Evolutionary conservation across 2,888 invertebrate genomes (phyloP).

Genomic region (Slavum lentiscoides): DNA sequence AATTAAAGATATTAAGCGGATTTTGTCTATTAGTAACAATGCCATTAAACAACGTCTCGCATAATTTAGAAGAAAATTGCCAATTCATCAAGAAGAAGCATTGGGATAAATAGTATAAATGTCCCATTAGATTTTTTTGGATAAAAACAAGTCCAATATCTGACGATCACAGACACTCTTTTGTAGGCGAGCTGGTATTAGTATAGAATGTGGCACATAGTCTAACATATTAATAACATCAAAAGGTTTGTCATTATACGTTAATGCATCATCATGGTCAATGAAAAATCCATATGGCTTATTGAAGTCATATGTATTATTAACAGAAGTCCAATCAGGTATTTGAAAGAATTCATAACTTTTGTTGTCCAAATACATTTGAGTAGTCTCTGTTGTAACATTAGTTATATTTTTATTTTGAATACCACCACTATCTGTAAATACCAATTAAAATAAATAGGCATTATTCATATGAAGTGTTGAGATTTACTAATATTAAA

Average conservation of each 20-base stretch:
- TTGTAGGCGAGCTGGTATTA: constrained; percentile 36
- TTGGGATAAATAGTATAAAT: constrained; percentile 40
- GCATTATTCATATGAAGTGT: background rate
- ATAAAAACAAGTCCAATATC: constrained; percentile 31
- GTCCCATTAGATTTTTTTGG: constrained; percentile 33
- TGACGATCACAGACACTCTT: constrained; percentile 33
- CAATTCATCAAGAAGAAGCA: constrained; percentile 47
- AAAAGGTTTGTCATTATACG: constrained; percentile 27
- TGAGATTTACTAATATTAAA: too few relatives aligned
- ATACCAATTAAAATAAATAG: background rate
- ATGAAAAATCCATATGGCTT: constrained; percentile 44
- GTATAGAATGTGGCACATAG: constrained; percentile 36
- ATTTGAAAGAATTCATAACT: constrained; percentile 36
- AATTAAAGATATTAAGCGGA: constrained; percentile 24
- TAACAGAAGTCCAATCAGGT: constrained; percentile 33
- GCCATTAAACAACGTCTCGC: constrained; percentile 15
- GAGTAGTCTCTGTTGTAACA: background rate
- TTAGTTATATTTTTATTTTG: background rate
- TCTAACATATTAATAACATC: constrained; percentile 37
- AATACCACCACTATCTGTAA: constrained; percentile 15
- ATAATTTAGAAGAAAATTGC: constrained; percentile 36
- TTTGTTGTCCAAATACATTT: constrained; percentile 1
- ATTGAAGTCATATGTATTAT: constrained; percentile 40
- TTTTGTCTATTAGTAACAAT: constrained; percentile 21
- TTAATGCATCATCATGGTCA: constrained; percentile 3